Percentiles rank a stretch among this genome's conserved stretches.
Evolutionary conservation across 2,113 vertebrate species (phyloP).

Genomic region (Aplodontia rufa): DNA sequence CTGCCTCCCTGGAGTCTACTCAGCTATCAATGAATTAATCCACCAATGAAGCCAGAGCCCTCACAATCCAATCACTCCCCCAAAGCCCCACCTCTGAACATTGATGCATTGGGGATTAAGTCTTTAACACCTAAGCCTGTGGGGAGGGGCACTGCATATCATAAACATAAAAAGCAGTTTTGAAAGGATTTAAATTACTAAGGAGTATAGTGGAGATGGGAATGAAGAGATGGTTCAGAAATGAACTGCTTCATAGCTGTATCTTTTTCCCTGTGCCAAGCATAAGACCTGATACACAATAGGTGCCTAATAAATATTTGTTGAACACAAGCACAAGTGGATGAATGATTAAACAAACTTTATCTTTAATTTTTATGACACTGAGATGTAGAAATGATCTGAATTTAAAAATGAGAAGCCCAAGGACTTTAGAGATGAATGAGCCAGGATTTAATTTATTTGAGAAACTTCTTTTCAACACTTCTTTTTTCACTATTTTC

Average conservation of each 20-base stretch:
- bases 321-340: not conserved
- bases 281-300: not conserved
- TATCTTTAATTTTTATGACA: not conserved
- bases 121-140: too few species aligned
- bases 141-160: too few species aligned
- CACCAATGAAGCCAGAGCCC: too few species aligned
- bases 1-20: too few species aligned
- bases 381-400: not conserved
- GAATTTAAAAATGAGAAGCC: not conserved
- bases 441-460: not conserved
- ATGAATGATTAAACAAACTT: not conserved
- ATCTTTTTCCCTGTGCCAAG: not conserved
- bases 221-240: not conserved
- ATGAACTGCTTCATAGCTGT: not conserved
- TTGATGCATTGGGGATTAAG: too few species aligned
- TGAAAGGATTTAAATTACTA: not conserved
- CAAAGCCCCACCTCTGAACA: too few species aligned
- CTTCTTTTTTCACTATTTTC: not conserved
- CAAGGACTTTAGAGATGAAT: not conserved
- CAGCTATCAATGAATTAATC: too few species aligned
- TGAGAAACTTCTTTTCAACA: not conserved
- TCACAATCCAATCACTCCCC: too few species aligned
- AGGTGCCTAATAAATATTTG: not conserved
- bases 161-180: too few species aligned
- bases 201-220: not conserved